phyloP scores from a whole-genome alignment of 2,888 invertebrate genomes.

The Dryobotodes eremita region DNA sequence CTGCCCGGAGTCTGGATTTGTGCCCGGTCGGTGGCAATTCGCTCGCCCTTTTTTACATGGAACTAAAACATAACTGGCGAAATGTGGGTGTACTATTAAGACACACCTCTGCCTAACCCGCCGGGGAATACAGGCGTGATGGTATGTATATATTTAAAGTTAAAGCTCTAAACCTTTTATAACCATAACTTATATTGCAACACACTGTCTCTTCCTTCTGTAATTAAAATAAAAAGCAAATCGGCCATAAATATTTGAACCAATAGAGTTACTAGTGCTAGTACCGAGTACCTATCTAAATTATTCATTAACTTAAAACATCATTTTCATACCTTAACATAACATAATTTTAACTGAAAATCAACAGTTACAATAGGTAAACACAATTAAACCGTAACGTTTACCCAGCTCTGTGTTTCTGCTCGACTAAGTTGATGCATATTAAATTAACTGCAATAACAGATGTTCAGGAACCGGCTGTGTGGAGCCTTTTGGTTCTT shows the following conservation, averaged over 20 bases:
- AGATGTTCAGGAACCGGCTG: neutral
- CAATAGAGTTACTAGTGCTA: neutral
- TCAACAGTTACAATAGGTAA: conserved; percentile 7
- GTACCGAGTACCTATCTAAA: neutral
- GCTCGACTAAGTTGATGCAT: conserved; percentile 15
- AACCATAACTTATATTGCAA: neutral
- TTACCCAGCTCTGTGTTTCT: neutral
- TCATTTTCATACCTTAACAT: neutral
- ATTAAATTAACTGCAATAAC: conserved; percentile 16
- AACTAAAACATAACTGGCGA: neutral
- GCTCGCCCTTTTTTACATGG: neutral
- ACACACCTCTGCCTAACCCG: neutral
- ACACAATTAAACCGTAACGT: conserved; percentile 1
- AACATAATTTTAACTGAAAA: conserved; percentile 6
- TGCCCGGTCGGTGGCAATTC: no score
- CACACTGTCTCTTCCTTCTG: neutral
- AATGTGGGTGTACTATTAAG: neutral
- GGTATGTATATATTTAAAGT: neutral
- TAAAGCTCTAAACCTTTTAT: neutral
- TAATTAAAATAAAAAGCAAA: neutral
- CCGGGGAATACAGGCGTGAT: neutral
- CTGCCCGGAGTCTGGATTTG: neutral
- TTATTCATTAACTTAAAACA: neutral
- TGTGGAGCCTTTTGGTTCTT: neutral
- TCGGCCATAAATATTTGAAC: neutral